Percentiles rank a stretch among this genome's conserved stretches.
These are phyloP conservation scores for Pseudoips prasinana DNA, from an alignment of 2,888 invertebrate genomes.

Conservation along the genomic window DNA sequence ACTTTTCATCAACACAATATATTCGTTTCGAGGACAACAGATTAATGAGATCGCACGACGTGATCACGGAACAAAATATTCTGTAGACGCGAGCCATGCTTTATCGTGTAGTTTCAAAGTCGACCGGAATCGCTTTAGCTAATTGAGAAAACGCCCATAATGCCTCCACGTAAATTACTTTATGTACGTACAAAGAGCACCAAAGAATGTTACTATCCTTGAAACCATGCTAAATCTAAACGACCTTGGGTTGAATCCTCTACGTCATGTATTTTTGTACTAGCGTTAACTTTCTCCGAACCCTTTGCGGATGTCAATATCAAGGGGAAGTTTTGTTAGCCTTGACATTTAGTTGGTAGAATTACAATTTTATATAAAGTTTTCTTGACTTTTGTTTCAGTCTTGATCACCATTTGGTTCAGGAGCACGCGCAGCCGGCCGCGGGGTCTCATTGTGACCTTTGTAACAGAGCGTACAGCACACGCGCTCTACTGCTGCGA, in stretches of 20 bases:
- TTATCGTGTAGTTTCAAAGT: conserved; percentile 7
- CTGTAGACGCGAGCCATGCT: too few species aligned
- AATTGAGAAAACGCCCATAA: conserved; percentile 11
- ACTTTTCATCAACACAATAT: too few species aligned
- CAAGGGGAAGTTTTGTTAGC: conserved; percentile 38
- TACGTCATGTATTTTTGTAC: conserved; percentile 18
- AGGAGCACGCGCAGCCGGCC: conserved; percentile 89
- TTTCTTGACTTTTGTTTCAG: conserved; percentile 77
- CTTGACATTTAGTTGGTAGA: conserved; percentile 32
- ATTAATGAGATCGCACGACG: too few species aligned
- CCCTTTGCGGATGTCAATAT: conserved; percentile 37
- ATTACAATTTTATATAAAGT: conserved; percentile 31
- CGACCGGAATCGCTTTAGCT: conserved; percentile 10
- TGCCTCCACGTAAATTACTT: neutral
- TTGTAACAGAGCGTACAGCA: conserved; percentile 91
- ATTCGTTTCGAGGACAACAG: too few species aligned
- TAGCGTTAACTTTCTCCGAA: conserved; percentile 34
- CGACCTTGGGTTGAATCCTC: conserved; percentile 33
- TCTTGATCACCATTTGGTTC: conserved; percentile 91
- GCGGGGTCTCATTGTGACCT: conserved; percentile 92
- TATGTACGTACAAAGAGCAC: neutral
- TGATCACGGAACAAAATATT: too few species aligned
- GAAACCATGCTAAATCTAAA: conserved; percentile 34
- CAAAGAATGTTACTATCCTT: conserved; percentile 31
- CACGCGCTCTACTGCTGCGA: conserved; percentile 89